Evolutionary conservation across 2,797 vertebrate genomes (phyloP).

Genomic region (Danio aesculapii): DNA sequence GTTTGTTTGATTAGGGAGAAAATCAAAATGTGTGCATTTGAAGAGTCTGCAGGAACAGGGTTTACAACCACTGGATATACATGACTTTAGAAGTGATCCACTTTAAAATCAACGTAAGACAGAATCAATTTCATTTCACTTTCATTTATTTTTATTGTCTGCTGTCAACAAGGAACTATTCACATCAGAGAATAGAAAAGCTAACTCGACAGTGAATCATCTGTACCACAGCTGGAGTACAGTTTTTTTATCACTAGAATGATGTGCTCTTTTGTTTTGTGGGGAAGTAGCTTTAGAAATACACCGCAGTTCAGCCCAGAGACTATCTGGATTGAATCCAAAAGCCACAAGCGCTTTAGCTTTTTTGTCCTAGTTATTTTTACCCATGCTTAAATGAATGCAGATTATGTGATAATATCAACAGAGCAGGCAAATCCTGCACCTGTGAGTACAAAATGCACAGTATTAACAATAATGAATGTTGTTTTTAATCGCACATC

Average conservation of each 20-base stretch:
- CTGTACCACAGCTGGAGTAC: not conserved
- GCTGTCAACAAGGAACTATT: not conserved
- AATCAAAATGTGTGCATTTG: not conserved
- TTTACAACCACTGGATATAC: not conserved
- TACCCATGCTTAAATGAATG: constrained; percentile 27
- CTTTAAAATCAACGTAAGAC: not conserved
- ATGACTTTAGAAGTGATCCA: not conserved
- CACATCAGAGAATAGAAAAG: not conserved
- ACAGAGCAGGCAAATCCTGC: constrained; percentile 22
- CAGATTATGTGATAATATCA: constrained; percentile 27
- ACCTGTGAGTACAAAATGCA: constrained; percentile 6
- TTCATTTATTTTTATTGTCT: not conserved
- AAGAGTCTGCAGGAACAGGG: not conserved
- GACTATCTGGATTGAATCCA: constrained; percentile 19
- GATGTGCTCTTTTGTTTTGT: constrained; percentile 1
- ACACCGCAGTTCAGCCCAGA: not conserved
- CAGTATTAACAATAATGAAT: not conserved
- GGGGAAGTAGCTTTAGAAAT: constrained; percentile 12
- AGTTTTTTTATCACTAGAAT: not conserved
- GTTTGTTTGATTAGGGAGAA: not conserved
- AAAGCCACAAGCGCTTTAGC: constrained; percentile 21
- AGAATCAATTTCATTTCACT: not conserved
- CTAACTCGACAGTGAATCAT: not conserved
- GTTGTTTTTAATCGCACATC: constrained; percentile 3
- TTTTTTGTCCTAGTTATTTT: constrained; percentile 45